These are phyloP conservation scores for Heliconius eleuchia DNA, from an alignment of 1,140 invertebrate genomes.

Conservation along the genomic window DNA sequence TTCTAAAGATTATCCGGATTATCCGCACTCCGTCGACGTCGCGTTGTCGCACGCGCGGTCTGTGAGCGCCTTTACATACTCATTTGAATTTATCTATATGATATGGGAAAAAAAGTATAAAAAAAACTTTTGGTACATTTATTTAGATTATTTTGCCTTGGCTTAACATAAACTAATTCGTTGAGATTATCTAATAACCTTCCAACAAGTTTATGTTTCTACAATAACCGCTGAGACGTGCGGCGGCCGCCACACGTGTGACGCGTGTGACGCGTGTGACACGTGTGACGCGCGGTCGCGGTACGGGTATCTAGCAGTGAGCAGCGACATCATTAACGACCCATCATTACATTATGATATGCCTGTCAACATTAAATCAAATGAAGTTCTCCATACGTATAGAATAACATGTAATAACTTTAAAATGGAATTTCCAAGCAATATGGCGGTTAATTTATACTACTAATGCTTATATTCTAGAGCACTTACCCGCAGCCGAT, in stretches of 20 bases:
- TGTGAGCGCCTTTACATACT: conserved; percentile 30
- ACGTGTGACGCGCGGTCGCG: neutral
- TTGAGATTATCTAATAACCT: neutral
- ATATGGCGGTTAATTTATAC: too few relatives aligned
- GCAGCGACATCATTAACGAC: conserved; percentile 1
- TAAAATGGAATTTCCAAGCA: too few relatives aligned
- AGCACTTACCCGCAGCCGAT: too few relatives aligned
- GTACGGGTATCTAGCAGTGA: too few relatives aligned
- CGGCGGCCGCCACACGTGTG: neutral
- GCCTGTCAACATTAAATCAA: neutral
- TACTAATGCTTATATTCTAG: too few relatives aligned
- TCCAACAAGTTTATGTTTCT: conserved; percentile 2
- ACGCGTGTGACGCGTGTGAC: too few relatives aligned
- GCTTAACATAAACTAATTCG: neutral
- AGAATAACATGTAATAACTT: neutral
- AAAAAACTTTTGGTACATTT: neutral
- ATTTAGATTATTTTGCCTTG: neutral
- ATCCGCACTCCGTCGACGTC: conserved; percentile 16
- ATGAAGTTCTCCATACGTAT: neutral
- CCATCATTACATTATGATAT: conserved; percentile 20
- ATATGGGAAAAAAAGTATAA: neutral
- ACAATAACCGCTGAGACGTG: neutral
- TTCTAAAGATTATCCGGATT: conserved; percentile 27
- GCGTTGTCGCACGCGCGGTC: conserved; percentile 20
- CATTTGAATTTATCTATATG: neutral